A percentile compares a stretch with the other conserved stretches of the same genome.
Conservation (phyloP, 2,113 vertebrate species). For the Dipodomys stephensi region DNA sequence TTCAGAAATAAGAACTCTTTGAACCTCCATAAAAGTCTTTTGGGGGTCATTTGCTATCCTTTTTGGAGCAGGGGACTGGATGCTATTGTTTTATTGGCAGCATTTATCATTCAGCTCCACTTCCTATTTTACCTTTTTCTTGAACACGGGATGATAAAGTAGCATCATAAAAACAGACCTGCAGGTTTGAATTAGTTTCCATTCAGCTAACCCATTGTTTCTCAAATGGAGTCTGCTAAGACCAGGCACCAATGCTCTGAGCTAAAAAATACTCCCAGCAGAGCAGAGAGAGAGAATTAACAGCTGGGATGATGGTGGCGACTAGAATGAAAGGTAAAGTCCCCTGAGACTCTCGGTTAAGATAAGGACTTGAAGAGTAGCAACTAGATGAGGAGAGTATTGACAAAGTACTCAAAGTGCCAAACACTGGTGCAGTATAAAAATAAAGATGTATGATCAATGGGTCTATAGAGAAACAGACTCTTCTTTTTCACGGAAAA, state of each 20-base stretch:
- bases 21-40: constrained; percentile 71
- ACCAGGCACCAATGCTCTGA: not conserved
- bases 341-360: not conserved
- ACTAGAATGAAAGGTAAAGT: constrained; percentile 8
- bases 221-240: not conserved
- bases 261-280: not conserved
- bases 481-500: constrained; percentile 5
- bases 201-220: constrained; percentile 47
- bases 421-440: not conserved
- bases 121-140: constrained; percentile 75
- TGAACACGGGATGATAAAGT: constrained; percentile 72
- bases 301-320: not conserved
- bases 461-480: not conserved
- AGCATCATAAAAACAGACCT: constrained; percentile 76
- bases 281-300: not conserved
- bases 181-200: constrained; percentile 77
- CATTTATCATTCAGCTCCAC: constrained; percentile 75
- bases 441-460: constrained; percentile 8
- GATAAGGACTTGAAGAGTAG: not conserved
- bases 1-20: constrained; percentile 78
- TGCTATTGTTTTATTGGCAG: constrained; percentile 81
- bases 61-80: constrained; percentile 62
- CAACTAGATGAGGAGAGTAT: not conserved
- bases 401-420: not conserved
- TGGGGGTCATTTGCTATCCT: constrained; percentile 70